Conservation (phyloP, 1,140 invertebrate species). For the Cepaea nemoralis region DNA sequence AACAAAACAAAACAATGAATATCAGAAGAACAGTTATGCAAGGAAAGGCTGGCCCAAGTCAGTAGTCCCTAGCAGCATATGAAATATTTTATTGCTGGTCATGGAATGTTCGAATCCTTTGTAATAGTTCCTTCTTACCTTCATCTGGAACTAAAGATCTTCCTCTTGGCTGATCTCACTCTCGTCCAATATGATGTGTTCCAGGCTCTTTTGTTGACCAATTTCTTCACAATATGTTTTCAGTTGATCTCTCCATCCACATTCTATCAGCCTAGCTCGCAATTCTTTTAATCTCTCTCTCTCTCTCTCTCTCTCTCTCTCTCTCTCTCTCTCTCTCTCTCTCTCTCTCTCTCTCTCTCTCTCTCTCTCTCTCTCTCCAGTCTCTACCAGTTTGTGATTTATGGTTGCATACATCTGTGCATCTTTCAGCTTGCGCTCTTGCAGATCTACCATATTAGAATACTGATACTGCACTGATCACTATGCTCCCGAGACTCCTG, state of each 20-base stretch:
- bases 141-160: constrained; percentile 86
- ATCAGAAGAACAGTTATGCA: neutral
- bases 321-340: too few species aligned
- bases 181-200: constrained; percentile 85
- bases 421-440: constrained; percentile 69
- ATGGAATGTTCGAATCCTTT: constrained; percentile 83
- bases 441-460: too few species aligned
- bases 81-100: constrained; percentile 65
- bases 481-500: too few species aligned
- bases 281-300: constrained; percentile 90
- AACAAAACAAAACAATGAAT: neutral
- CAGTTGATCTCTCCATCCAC: constrained; percentile 91
- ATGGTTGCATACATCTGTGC: constrained; percentile 72
- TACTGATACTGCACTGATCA: too few species aligned
- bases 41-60: neutral
- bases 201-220: constrained; percentile 82
- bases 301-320: too few species aligned
- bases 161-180: constrained; percentile 84
- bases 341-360: too few species aligned
- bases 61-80: neutral
- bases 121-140: constrained; percentile 89
- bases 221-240: constrained; percentile 84
- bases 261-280: constrained; percentile 84
- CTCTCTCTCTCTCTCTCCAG: constrained; percentile 73
- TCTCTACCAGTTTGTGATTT: constrained; percentile 73